Base-by-base conservation (phyloP, 2,113 vertebrate species). In the Amphiprion ocellaris region DNA sequence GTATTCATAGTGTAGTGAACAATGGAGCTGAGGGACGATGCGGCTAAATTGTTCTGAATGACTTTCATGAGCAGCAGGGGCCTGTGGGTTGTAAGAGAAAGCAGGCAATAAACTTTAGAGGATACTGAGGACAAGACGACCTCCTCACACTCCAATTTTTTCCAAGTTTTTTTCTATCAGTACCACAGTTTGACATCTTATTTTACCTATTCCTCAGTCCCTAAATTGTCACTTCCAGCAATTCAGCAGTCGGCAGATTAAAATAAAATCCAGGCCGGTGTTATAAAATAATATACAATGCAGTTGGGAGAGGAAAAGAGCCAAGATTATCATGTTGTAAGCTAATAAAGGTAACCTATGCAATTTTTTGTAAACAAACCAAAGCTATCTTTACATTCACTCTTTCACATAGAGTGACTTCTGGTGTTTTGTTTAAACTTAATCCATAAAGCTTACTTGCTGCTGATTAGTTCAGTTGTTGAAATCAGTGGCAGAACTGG, bases 61-160 rank as follows among this genome's bases (percentile, higher is more conserved):
- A 90, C 88, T 92, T 93, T 94, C 78, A 89, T 89, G 92, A 86
- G 83, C 82, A 90, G 86, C 74, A 2, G 79, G 79, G 68, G 90
- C 71, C 74, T 72, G 84, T 89, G 90, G 86, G 89, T 90, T 66
- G 85, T 21, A 28, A 81, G 83, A 92, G 83, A 92, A 89, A 84
- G 90, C 72, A 92, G 82, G 87, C 79, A 92, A 94, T 94, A 92
- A 93, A 85, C 87, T 93, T 89, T 82, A 79, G 85, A 91, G 92
- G 87, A 66, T 84, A 69, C 33, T 30, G 47, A 88, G 71, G 83
- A 90, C 83, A 60, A 78, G 49, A 76, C 83, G 87, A 82, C 79
- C 68, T 84, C 69, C 85, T 66, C 64, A 81, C 53, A 11, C 69
- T 86, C 79, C 77, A 84, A 84, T 47, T 64, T 79, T 37, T 54